These are phyloP conservation scores for Muscicapa adusta DNA, from an alignment of 2,113 vertebrate genomes.

Conservation along the genomic window DNA sequence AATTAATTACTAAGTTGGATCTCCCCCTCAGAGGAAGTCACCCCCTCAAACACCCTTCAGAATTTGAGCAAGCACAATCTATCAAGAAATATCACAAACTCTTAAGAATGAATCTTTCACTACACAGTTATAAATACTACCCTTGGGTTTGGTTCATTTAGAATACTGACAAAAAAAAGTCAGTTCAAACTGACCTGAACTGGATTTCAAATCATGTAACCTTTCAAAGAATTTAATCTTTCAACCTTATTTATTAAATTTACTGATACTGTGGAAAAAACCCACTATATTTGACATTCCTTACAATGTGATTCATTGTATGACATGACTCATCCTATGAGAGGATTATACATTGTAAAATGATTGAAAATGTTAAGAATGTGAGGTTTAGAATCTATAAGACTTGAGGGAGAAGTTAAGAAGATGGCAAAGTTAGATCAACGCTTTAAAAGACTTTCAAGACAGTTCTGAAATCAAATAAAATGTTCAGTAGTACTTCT, in stretches of 20 bases:
- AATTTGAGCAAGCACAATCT: not conserved
- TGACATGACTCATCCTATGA: not conserved
- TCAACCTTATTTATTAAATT: not conserved
- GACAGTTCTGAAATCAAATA: not conserved
- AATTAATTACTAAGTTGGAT: not conserved
- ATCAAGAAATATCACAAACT: not conserved
- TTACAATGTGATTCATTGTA: not conserved
- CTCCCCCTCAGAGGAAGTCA: not conserved
- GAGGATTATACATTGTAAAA: not conserved
- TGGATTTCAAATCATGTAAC: not conserved
- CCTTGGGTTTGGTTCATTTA: not conserved
- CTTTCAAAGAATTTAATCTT: not conserved
- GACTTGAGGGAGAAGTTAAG: not conserved
- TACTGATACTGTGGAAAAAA: not conserved
- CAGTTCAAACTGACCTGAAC: not conserved
- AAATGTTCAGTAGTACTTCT: not conserved
- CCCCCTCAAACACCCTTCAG: not conserved
- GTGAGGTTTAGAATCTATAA: not conserved
- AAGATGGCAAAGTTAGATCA: not conserved
- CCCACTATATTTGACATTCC: not conserved
- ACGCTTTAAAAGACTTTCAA: not conserved
- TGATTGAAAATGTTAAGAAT: not conserved
- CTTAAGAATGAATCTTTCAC: not conserved
- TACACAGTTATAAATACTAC: not conserved
- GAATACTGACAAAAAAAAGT: not conserved